Evolutionary conservation across 2,113 vertebrate genomes (phyloP).

Genomic region (Anthoscopus minutus): DNA sequence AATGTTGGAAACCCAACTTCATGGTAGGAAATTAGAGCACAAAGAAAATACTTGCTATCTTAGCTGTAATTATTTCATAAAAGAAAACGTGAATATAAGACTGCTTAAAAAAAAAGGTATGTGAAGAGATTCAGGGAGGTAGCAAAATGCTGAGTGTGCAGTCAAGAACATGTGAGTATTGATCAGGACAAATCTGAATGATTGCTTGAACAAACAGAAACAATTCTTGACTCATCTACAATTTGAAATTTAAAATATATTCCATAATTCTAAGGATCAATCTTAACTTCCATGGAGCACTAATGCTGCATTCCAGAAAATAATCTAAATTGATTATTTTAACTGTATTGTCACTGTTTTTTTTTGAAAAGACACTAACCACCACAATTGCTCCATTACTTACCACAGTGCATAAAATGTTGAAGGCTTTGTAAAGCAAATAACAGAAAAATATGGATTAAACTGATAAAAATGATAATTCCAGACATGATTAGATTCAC

Average conservation of each 20-base stretch:
- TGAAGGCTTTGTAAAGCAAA: conserved; percentile 60
- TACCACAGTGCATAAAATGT: conserved; percentile 27
- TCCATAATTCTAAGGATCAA: conserved; percentile 28
- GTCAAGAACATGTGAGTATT: not conserved
- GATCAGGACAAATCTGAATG: not conserved
- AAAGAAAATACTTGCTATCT: not conserved
- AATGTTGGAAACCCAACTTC: not conserved
- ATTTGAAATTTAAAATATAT: conserved; percentile 23
- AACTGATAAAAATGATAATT: conserved; percentile 73
- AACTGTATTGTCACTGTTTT: conserved; percentile 46
- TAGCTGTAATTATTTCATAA: not conserved
- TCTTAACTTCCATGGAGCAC: conserved; percentile 12
- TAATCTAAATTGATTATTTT: conserved; percentile 63
- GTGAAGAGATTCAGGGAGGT: not conserved
- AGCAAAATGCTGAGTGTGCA: not conserved
- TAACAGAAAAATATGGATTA: conserved; percentile 72
- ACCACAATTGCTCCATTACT: conserved; percentile 60
- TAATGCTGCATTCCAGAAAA: conserved; percentile 56
- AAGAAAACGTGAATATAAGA: not conserved
- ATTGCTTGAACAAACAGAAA: not conserved
- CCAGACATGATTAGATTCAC: conserved; percentile 74
- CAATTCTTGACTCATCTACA: not conserved
- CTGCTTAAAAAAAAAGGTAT: not conserved
- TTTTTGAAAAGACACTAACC: not conserved
- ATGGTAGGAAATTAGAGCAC: not conserved